Percentiles rank a stretch among this genome's conserved stretches.
Conservation (phyloP, 2,797 vertebrate species). For the Polyboroides typus region DNA sequence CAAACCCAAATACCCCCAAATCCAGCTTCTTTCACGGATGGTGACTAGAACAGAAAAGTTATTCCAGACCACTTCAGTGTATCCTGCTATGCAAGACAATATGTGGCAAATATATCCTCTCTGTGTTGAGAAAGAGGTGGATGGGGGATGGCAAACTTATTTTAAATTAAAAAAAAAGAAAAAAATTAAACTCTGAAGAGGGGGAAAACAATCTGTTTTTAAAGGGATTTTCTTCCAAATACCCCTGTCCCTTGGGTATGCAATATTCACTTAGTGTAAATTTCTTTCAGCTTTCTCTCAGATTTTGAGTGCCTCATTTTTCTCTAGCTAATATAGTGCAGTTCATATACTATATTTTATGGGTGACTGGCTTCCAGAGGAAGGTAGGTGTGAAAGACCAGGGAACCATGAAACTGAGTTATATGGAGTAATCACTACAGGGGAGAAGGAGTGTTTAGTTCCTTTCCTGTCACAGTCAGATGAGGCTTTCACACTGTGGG, state of each 20-base stretch:
- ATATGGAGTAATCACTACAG: background rate
- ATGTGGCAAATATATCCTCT: background rate
- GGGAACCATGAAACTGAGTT: conserved; percentile 33
- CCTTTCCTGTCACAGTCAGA: background rate
- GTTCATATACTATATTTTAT: conserved; percentile 29
- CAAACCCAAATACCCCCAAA: background rate
- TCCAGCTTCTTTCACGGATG: background rate
- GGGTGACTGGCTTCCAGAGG: conserved; percentile 31
- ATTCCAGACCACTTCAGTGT: background rate
- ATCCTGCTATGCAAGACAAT: background rate
- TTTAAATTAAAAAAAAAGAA: background rate
- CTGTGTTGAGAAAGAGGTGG: background rate
- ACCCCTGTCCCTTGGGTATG: background rate
- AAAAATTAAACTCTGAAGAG: background rate
- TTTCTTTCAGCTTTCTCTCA: conserved; percentile 43
- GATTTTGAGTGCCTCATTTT: conserved; percentile 42
- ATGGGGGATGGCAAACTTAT: background rate
- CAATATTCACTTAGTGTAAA: conserved; percentile 34
- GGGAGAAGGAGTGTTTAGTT: background rate
- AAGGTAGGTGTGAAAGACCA: conserved; percentile 47
- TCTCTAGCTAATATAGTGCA: conserved; percentile 41
- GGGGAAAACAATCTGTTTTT: conserved; percentile 1
- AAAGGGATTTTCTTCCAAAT: conserved; percentile 37
- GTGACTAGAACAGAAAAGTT: background rate
- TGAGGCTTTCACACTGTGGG: background rate